phyloP scores from a whole-genome alignment of 2,797 vertebrate species.

The Holocentrus rufus region DNA sequence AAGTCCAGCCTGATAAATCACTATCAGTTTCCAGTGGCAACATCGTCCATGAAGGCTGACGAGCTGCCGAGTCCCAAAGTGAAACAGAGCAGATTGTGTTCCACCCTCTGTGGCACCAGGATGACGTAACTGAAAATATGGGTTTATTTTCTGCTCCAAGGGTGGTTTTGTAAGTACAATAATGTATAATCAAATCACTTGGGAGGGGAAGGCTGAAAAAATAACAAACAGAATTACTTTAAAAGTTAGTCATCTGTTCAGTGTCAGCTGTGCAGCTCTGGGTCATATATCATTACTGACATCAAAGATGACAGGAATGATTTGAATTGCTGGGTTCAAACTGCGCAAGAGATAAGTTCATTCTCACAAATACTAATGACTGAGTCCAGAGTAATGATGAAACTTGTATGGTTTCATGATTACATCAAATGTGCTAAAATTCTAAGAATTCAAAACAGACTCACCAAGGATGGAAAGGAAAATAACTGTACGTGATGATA shows the following conservation, averaged over 20 bases:
- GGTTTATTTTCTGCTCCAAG: background rate
- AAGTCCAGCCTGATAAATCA: conserved; percentile 19
- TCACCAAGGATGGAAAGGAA: background rate
- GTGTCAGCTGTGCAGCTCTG: background rate
- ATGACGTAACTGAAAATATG: background rate
- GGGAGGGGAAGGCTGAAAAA: background rate
- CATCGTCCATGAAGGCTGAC: background rate
- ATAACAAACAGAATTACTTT: background rate
- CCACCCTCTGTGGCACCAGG: no score
- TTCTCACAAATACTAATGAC: background rate
- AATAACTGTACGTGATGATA: background rate
- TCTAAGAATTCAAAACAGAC: background rate
- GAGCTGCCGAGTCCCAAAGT: background rate
- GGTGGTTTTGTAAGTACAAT: background rate
- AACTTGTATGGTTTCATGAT: no score
- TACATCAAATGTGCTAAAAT: conserved; percentile 15
- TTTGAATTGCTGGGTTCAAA: background rate
- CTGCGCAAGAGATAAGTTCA: background rate
- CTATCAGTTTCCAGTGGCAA: background rate
- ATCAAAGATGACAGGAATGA: background rate
- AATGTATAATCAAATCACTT: background rate
- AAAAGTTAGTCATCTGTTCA: background rate
- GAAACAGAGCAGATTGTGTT: background rate
- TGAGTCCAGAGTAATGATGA: no score
- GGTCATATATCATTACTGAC: background rate